Evolutionary conservation across 2,888 invertebrate species (phyloP), one percentile per base, ranked within the genome.

Genomic region (Oxycera nigricornis): DNA sequence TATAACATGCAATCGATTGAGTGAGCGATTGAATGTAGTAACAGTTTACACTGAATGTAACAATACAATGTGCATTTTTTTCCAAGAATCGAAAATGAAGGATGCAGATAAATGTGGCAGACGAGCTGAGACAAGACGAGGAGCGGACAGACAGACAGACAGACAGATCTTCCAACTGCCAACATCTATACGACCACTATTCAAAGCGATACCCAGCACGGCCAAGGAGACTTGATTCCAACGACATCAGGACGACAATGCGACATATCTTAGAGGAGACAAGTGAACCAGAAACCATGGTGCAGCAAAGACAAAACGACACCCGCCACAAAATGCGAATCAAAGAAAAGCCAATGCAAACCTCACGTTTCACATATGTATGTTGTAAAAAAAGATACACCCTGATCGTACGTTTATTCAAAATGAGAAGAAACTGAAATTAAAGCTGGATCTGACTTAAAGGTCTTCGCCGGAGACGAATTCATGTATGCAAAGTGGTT

Each of bases 401-500:
- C n/a, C n/a, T n/a, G n/a, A n/a, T n/a, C n/a, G n/a, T n/a, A n/a
- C n/a, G 59, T 28, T 59, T 9, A 65, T 24, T 65, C 41, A 22
- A 65, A 65, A 65, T 65, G 65, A 24, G 24, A 24, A 65, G 41
- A 39, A 65, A 65, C 65, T 65, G 39, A 70, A 70, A 70, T 70
- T 70, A 52, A 70, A 70, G 52, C 70, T 52, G 70, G 7, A 70
- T 22, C 70, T 70, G 70, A 70, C 70, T 70, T 55, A 70, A 70
- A 70, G 70, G 70, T 30, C 70, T 70, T 65, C 65, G 65, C 24
- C 61, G 50, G 65, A 83, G 82, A 82, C 82, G 83, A 82, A 82
- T 82, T 82, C 83, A 82, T 82, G 82, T 82, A 82, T 82, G 82
- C 82, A 82, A 82, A 82, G 79, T 80, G 82, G 78, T 79, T 79